Evolutionary conservation across 2,113 vertebrate species (phyloP).

Genomic region (Rousettus leschenaultii): DNA sequence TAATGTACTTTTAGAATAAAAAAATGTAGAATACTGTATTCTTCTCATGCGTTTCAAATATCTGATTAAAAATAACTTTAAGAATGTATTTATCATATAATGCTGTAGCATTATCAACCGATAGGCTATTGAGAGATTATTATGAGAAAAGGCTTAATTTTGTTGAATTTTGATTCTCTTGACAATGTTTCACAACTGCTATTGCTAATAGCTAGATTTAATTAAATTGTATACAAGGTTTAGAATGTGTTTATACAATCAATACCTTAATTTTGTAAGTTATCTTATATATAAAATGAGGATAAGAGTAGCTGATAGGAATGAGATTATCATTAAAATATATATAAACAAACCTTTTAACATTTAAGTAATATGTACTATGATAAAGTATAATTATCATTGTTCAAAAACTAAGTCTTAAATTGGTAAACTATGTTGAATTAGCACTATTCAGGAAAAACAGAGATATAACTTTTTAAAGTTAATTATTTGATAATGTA

Average conservation of each 20-base stretch:
- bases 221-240: background rate
- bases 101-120: background rate
- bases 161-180: slow-evolving; percentile 1
- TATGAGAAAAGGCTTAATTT: background rate
- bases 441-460: background rate
- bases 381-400: background rate
- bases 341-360: background rate
- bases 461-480: background rate
- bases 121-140: background rate
- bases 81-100: background rate
- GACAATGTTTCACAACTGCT: background rate
- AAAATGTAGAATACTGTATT: background rate
- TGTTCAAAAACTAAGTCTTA: background rate
- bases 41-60: background rate
- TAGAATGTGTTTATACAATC: background rate
- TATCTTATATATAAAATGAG: background rate
- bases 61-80: background rate
- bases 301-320: background rate
- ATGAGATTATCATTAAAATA: background rate
- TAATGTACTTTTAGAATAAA: background rate
- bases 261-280: background rate
- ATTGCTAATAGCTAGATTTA: background rate
- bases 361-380: background rate
- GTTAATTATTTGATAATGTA: background rate
- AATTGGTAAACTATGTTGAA: background rate